phyloP scores from a whole-genome alignment of 2,797 vertebrate species.

The Phoebastria nigripes region DNA sequence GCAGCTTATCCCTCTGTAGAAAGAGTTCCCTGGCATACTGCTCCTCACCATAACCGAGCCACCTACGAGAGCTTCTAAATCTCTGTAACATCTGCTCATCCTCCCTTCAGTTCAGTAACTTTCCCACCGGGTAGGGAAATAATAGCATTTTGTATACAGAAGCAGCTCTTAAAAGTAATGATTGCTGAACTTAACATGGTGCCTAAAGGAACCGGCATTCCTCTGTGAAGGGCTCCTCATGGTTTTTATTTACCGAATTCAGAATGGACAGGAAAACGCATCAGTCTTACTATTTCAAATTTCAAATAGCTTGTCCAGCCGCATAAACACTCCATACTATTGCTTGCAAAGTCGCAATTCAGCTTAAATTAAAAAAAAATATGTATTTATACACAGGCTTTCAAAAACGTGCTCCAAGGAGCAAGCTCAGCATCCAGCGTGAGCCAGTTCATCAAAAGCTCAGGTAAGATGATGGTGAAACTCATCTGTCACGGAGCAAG shows the following conservation, averaged over 20 bases:
- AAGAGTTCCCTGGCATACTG: background rate
- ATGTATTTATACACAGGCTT: rapidly evolving
- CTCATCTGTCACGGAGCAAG: rapidly evolving
- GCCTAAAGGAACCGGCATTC: background rate
- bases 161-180: background rate
- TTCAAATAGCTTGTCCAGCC: background rate
- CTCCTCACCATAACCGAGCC: background rate
- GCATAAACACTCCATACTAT: background rate
- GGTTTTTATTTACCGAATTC: rapidly evolving
- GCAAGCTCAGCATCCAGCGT: rapidly evolving
- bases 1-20: background rate
- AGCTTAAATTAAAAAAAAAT: background rate
- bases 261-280: background rate
- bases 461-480: no score
- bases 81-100: background rate
- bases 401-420: background rate
- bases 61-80: background rate
- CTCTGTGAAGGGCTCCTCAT: rapidly evolving
- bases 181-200: rapidly evolving
- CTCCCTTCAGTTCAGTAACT: background rate
- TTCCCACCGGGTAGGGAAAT: background rate
- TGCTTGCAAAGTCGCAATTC: background rate
- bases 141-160: background rate
- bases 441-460: background rate
- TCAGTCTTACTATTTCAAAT: background rate